phyloP scores from a whole-genome alignment of 2,888 invertebrate species.

The Drosophila recens region DNA sequence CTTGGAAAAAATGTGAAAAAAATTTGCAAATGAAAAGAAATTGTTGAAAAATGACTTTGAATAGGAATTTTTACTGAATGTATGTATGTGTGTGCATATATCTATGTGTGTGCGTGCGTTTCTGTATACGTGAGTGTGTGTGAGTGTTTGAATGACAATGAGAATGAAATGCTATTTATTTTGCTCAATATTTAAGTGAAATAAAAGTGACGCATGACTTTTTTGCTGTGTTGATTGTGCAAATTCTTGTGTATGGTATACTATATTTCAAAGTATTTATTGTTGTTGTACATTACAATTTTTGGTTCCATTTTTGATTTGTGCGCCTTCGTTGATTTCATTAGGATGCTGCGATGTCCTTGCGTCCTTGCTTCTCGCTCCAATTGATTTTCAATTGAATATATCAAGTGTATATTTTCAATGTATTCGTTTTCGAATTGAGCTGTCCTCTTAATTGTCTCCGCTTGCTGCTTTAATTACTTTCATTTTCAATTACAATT shows the following conservation, averaged over 20 bases:
- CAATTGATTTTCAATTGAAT: slow-evolving; percentile 23
- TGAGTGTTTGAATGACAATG: slow-evolving; percentile 48
- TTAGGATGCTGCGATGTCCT: slow-evolving; percentile 30
- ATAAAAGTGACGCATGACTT: slow-evolving; percentile 57
- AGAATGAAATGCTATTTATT: slow-evolving; percentile 63
- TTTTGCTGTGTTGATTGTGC: slow-evolving; percentile 33
- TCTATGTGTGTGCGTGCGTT: slow-evolving; percentile 27
- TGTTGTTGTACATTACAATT: slow-evolving; percentile 77
- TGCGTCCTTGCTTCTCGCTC: slow-evolving; percentile 8
- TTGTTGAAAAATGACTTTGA: slow-evolving; percentile 71
- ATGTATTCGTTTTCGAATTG: slow-evolving; percentile 1
- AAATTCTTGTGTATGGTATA: slow-evolving; percentile 27
- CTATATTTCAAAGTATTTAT: slow-evolving; percentile 22
- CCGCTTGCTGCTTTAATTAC: slow-evolving; percentile 30
- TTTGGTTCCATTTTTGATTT: slow-evolving; percentile 77
- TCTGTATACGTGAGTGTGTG: slow-evolving; percentile 12
- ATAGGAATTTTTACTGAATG: slow-evolving; percentile 30
- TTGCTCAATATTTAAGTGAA: slow-evolving; percentile 56
- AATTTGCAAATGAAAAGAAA: slow-evolving; percentile 28
- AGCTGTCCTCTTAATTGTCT: slow-evolving; percentile 15
- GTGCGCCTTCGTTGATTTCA: slow-evolving; percentile 65
- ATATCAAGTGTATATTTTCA: slow-evolving; percentile 4
- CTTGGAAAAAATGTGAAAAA: slow-evolving; percentile 34
- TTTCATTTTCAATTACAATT: slow-evolving; percentile 7
- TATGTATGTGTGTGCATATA: slow-evolving; percentile 17